phyloP scores from a whole-genome alignment of 1,140 invertebrate species.

The Drosophila santomea region DNA sequence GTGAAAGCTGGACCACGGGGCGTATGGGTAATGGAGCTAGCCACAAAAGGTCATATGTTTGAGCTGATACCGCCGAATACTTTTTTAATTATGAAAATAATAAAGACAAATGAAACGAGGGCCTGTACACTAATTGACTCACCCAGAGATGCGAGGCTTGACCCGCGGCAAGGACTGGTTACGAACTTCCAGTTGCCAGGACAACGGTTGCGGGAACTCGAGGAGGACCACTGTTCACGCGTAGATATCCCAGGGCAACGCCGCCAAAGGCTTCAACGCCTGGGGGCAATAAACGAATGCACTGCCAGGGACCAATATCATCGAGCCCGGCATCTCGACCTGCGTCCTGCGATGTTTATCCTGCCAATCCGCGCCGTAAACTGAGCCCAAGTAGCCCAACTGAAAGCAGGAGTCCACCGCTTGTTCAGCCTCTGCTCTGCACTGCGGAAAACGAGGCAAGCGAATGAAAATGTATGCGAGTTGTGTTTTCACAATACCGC shows the following conservation, averaged over 20 bases:
- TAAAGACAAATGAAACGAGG: constrained; percentile 22
- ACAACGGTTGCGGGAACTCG: constrained; percentile 34
- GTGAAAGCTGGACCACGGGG: background rate
- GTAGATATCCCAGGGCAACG: constrained; percentile 26
- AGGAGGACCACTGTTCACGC: background rate
- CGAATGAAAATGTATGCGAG: constrained; percentile 64
- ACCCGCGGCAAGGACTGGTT: constrained; percentile 9
- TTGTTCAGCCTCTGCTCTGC: constrained; percentile 34
- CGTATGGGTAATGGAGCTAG: constrained; percentile 8
- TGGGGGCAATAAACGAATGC: constrained; percentile 39
- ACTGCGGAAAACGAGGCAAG: constrained; percentile 55
- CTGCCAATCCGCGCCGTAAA: constrained; percentile 56
- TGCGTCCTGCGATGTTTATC: constrained; percentile 49
- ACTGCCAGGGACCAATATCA: constrained; percentile 22
- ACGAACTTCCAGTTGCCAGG: constrained; percentile 43
- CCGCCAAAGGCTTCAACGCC: constrained; percentile 13
- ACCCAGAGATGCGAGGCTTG: constrained; percentile 25
- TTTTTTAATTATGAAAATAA: constrained; percentile 51
- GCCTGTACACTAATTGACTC: constrained; percentile 19
- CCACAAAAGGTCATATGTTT: constrained; percentile 38
- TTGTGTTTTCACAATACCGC: constrained; percentile 49
- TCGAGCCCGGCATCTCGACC: constrained; percentile 54
- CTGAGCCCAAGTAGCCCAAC: constrained; percentile 38
- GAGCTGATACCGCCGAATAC: constrained; percentile 6
- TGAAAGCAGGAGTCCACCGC: constrained; percentile 7